Conservation (phyloP, 2,888 invertebrate species). For the Hesperia comma region DNA sequence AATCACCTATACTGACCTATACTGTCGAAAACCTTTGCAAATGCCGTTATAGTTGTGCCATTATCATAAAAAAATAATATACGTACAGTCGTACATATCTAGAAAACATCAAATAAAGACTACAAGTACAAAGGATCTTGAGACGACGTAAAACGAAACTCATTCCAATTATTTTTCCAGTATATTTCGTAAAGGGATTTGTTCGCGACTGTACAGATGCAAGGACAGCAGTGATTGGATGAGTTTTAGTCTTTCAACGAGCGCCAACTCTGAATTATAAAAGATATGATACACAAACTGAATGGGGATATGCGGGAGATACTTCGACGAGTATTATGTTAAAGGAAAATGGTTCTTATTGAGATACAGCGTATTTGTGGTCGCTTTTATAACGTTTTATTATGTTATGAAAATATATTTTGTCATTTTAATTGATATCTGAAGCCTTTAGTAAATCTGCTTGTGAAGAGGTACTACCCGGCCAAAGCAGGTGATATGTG, state of each 20-base stretch:
- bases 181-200: slow-evolving; percentile 33
- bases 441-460: too few relatives aligned
- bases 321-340: neutral
- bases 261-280: slow-evolving; percentile 23
- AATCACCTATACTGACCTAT: too few relatives aligned
- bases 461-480: too few relatives aligned
- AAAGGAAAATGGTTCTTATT: neutral
- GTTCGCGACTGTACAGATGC: slow-evolving; percentile 41
- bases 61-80: too few relatives aligned
- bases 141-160: neutral
- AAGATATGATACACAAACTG: slow-evolving; percentile 14
- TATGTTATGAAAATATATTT: too few relatives aligned
- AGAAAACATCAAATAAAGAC: neutral
- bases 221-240: slow-evolving; percentile 47
- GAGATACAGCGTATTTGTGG: neutral
- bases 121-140: neutral
- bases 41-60: too few relatives aligned
- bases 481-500: too few relatives aligned
- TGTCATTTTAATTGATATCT: too few relatives aligned
- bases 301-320: slow-evolving; percentile 3
- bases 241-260: slow-evolving; percentile 46
- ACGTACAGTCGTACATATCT: too few relatives aligned
- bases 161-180: slow-evolving; percentile 1
- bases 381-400: neutral
- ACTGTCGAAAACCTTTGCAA: too few relatives aligned